A percentile compares a stretch with the other conserved stretches of the same genome.
Evolutionary conservation across 1,140 invertebrate genomes (phyloP).

Genomic region (Battus philenor): DNA sequence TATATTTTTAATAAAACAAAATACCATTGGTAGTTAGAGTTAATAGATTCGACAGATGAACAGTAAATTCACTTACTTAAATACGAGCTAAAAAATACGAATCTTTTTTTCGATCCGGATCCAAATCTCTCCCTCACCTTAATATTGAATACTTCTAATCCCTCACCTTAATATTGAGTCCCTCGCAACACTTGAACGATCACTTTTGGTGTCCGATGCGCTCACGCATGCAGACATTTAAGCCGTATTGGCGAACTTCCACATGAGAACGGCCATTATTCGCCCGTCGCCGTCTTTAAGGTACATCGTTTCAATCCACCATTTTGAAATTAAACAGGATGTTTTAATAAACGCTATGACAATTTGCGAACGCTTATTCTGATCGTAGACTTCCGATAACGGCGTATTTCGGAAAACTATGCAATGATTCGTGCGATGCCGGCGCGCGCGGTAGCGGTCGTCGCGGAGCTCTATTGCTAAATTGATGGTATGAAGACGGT

Average conservation of each 20-base stretch:
- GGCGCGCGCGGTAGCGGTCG: conserved; percentile 15
- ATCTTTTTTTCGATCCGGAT: no score
- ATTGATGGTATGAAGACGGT: conserved; percentile 54
- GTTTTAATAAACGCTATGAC: conserved; percentile 17
- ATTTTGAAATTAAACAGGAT: conserved; percentile 32
- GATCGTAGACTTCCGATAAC: conserved; percentile 23
- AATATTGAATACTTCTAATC: no score
- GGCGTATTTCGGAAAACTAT: conserved; percentile 16
- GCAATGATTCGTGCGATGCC: neutral
- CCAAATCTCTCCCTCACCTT: no score
- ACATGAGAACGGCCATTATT: conserved; percentile 35
- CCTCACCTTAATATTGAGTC: conserved; percentile 48
- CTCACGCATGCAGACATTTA: conserved; percentile 25
- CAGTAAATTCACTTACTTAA: no score
- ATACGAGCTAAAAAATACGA: no score
- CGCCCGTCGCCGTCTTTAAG: conserved; percentile 40
- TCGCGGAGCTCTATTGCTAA: conserved; percentile 43
- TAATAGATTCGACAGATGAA: no score
- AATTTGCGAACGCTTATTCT: conserved; percentile 19
- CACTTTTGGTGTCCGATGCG: conserved; percentile 34
- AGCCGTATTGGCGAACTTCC: conserved; percentile 68
- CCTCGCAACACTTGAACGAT: conserved; percentile 34
- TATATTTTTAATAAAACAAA: no score
- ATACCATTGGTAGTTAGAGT: no score
- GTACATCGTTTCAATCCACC: conserved; percentile 51